phyloP scores from a whole-genome alignment of 2,888 invertebrate genomes.

The Boloria euphrosyne region DNA sequence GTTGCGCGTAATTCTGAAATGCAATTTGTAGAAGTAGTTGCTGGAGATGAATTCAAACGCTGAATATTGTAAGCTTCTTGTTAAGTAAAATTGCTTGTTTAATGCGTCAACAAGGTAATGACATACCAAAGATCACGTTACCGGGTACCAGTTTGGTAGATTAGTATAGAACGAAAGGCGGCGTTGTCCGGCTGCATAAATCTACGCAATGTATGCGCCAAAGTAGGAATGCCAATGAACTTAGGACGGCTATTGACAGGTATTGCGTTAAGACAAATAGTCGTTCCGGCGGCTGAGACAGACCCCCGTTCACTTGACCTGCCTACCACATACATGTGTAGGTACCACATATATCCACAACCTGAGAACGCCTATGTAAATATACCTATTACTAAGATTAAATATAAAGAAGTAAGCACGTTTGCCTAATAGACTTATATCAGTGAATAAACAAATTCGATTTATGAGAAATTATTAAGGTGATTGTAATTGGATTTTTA shows the following conservation, averaged over 20 bases:
- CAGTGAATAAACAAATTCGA: constrained; percentile 5
- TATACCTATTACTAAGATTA: constrained; percentile 62
- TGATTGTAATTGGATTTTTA: too few species aligned
- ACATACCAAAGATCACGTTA: constrained; percentile 73
- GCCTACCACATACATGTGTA: constrained; percentile 55
- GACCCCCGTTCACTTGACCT: constrained; percentile 77
- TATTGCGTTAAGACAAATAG: constrained; percentile 82
- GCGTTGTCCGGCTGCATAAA: constrained; percentile 71
- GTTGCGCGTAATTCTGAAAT: constrained; percentile 1
- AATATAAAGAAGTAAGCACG: constrained; percentile 65
- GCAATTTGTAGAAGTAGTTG: constrained; percentile 49
- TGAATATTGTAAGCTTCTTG: constrained; percentile 54
- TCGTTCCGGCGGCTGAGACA: constrained; percentile 73
- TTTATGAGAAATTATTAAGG: too few species aligned
- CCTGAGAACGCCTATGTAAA: constrained; percentile 77
- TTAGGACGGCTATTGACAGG: constrained; percentile 79
- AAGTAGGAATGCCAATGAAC: constrained; percentile 80
- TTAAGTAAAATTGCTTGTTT: constrained; percentile 71
- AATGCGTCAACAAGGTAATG: constrained; percentile 76
- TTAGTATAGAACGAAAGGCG: constrained; percentile 59
- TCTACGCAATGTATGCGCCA: constrained; percentile 77
- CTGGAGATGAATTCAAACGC: constrained; percentile 50
- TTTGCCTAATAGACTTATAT: constrained; percentile 45
- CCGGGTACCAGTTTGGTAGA: constrained; percentile 71
- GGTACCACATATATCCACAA: constrained; percentile 58